phyloP scores from a whole-genome alignment of 1,140 invertebrate species.

The Achroia grisella region DNA sequence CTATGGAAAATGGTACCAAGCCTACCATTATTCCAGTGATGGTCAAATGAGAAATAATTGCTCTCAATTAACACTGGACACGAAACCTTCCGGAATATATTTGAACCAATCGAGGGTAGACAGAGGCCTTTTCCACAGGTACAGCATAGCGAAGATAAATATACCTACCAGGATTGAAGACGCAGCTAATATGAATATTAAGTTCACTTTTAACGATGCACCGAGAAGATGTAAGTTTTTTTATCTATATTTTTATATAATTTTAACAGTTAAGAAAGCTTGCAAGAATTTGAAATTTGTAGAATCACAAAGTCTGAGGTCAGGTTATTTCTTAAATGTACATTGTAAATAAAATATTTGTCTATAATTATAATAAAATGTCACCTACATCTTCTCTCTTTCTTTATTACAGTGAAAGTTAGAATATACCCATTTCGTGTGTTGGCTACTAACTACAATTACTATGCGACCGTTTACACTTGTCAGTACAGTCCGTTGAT shows the following conservation, averaged over 20 bases:
- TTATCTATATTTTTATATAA: conserved; percentile 5
- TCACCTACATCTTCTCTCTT: too few species aligned
- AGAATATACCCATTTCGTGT: conserved; percentile 52
- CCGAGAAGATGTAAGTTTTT: conserved; percentile 50
- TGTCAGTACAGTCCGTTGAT: conserved; percentile 56
- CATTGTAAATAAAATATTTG: too few species aligned
- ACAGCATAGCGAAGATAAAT: conserved; percentile 41
- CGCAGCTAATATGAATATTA: conserved; percentile 31
- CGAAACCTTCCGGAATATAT: conserved; percentile 37
- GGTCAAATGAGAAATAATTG: conserved; percentile 46
- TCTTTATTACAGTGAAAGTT: conserved; percentile 40
- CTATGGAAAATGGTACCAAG: conserved; percentile 52
- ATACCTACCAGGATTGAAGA: conserved; percentile 33
- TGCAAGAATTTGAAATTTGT: too few species aligned
- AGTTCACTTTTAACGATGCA: conserved; percentile 39
- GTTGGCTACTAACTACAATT: conserved; percentile 54
- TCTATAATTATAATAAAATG: too few species aligned
- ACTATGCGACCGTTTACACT: conserved; percentile 52
- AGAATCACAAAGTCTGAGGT: too few species aligned
- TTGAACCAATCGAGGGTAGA: conserved; percentile 55
- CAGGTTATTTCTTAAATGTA: too few species aligned
- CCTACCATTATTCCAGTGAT: conserved; percentile 53
- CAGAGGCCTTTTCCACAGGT: conserved; percentile 46
- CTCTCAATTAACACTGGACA: conserved; percentile 37
- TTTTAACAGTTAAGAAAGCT: too few species aligned